phyloP scores from a whole-genome alignment of 2,888 invertebrate genomes.

The Ochropleura leucogaster region DNA sequence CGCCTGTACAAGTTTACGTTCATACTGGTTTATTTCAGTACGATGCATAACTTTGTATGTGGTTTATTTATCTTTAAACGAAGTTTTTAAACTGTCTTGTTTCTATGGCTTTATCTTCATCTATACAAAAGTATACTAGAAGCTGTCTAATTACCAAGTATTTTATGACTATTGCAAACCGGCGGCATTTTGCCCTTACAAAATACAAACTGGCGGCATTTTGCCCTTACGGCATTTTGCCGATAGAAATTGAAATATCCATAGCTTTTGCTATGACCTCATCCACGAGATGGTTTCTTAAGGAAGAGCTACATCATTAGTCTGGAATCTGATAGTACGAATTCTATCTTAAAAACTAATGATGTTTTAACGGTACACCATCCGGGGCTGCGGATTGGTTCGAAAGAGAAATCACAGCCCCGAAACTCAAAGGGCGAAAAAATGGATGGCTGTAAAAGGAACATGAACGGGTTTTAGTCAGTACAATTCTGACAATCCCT shows the following conservation, averaged over 20 bases:
- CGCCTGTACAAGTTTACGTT: slow-evolving; percentile 16
- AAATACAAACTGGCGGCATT: background rate
- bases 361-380: no score
- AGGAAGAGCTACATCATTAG: background rate
- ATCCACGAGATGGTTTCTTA: background rate
- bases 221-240: background rate
- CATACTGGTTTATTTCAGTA: slow-evolving; percentile 16
- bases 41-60: slow-evolving; percentile 6
- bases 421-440: no score
- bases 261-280: background rate
- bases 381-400: no score
- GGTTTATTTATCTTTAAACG: slow-evolving; percentile 17
- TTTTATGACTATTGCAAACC: background rate
- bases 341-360: slow-evolving; percentile 3
- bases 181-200: background rate
- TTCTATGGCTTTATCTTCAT: background rate
- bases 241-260: background rate
- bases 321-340: slow-evolving; percentile 1
- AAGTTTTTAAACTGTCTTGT: slow-evolving; percentile 5
- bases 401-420: no score
- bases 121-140: background rate
- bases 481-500: no score
- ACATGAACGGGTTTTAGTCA: no score
- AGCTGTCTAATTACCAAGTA: background rate
- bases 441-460: no score